Evolutionary conservation across 2,797 vertebrate species (phyloP).

Genomic region (Spizella passerina): DNA sequence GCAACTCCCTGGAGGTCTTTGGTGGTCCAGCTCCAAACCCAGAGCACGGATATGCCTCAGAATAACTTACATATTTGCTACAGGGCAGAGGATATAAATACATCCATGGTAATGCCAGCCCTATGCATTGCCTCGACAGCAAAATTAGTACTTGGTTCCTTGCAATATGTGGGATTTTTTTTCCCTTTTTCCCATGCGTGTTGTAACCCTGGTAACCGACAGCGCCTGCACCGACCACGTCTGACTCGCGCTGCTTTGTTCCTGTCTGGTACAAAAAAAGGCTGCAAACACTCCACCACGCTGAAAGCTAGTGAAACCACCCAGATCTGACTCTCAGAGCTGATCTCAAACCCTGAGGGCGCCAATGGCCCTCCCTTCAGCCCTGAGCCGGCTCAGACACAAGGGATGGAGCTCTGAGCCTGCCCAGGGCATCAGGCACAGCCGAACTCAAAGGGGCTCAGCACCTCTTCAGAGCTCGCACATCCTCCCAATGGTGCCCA

Average conservation of each 20-base stretch:
- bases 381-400: neutral
- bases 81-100: neutral
- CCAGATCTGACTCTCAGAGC: neutral
- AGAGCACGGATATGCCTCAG: accelerated
- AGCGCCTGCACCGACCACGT: neutral
- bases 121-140: neutral
- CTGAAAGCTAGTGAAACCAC: neutral
- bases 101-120: neutral
- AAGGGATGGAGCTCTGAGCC: neutral
- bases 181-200: neutral
- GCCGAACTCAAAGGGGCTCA: accelerated
- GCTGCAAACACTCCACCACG: neutral
- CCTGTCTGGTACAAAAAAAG: neutral
- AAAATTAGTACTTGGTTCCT: neutral
- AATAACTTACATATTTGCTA: slow-evolving; percentile 9
- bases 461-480: neutral
- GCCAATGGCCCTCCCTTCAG: neutral
- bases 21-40: neutral
- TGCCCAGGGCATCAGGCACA: accelerated
- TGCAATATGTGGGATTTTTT: neutral
- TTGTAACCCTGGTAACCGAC: slow-evolving; percentile 28
- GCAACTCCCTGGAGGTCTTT: neutral
- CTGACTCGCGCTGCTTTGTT: neutral
- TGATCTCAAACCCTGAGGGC: neutral
- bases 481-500: accelerated